Evolutionary conservation across 2,797 vertebrate species (phyloP), one percentile per base, ranked within the genome.

Genomic region (Tenualosa ilisha): DNA sequence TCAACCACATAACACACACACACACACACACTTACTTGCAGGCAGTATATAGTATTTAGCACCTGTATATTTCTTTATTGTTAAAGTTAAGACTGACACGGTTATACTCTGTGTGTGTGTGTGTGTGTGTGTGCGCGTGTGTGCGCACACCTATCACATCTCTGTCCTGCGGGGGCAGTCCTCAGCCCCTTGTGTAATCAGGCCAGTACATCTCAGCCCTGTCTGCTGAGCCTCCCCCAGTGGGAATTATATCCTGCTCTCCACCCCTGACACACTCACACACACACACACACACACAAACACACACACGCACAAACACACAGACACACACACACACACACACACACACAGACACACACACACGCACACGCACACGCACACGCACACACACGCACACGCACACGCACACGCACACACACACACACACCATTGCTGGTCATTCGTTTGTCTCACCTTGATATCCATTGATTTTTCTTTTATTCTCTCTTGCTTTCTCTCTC

Each of bases 361-460:
- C 31, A 31, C 1, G 1, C 31, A 31, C 31, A 31, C 1, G 1
- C 31, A 31, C 31, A 31, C 1, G 1, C 31, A 31, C 31, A 31
- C 31, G 31, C 1, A 31, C 31, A 31, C 31, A 31, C 31, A 31
- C 31, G 1, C 31, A 31, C 31, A 31, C 31, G 1, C 31, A 31
- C 31, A 31, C 1, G 1, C 31, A 31, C 31, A 31, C 75, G 81
- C 61, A 56, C 54, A 17, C 49, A 91, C 89, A 92, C 86, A 88
- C 75, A 81, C 61, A 56, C 54, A 17, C 43, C 46, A 53, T 11
- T 15, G 13, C 51, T 8, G 9, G 51, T n/a, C 56, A 90, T 90
- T 89, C 87, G 85, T 89, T 31, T n/a, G 11, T 63, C 82, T 91
- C 88, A n/a, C 85, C 92, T 90, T 92, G 91, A 92, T 93, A 92